These are phyloP conservation scores for Pomacea canaliculata DNA, from an alignment of 2,888 invertebrate species.

Conservation along the genomic window DNA sequence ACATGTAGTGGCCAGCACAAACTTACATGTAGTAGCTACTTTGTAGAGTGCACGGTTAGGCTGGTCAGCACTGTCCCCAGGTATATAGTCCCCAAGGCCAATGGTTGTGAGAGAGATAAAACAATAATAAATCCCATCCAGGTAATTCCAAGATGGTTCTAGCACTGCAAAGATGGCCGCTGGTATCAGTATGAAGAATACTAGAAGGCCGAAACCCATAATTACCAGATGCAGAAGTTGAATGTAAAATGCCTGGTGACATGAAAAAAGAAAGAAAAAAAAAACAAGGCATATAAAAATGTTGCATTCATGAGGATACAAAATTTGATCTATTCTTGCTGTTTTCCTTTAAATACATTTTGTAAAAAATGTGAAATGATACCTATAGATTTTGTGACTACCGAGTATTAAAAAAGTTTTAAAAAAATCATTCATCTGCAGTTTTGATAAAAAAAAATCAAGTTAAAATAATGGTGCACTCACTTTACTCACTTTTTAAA, in stretches of 20 bases:
- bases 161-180: constrained; percentile 81
- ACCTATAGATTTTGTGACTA: too few species aligned
- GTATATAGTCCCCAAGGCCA: constrained; percentile 88
- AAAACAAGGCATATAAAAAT: too few species aligned
- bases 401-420: too few species aligned
- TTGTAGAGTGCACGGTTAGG: constrained; percentile 86
- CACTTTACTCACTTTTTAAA: background rate
- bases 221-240: constrained; percentile 81
- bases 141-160: constrained; percentile 86
- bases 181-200: constrained; percentile 82
- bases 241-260: constrained; percentile 71
- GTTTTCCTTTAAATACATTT: background rate
- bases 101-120: constrained; percentile 91
- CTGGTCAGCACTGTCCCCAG: constrained; percentile 80
- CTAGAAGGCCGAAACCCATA: constrained; percentile 72
- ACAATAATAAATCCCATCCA: constrained; percentile 91
- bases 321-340: background rate
- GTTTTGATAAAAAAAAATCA: too few species aligned
- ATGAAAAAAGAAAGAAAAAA: background rate
- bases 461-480: background rate
- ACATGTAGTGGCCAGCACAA: too few species aligned
- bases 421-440: too few species aligned
- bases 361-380: too few species aligned
- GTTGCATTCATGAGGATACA: too few species aligned
- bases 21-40: constrained; percentile 80